Conservation (phyloP, 2,888 invertebrate genomes). For the Dysmachus trigonus region DNA sequence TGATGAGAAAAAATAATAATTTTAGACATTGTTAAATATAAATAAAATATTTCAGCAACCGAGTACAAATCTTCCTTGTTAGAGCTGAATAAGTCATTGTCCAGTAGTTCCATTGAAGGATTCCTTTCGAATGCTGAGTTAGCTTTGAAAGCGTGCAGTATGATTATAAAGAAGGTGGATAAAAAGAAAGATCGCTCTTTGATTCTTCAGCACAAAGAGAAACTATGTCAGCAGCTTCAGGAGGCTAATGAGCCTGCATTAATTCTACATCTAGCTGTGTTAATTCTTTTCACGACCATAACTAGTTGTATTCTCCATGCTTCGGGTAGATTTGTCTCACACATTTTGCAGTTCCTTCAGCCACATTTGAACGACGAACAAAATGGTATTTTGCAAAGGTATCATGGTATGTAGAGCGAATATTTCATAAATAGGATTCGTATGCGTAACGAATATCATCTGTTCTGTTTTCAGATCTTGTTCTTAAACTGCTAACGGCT, state of each 20-base stretch:
- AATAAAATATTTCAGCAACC: conserved; percentile 62
- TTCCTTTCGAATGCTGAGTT: conserved; percentile 80
- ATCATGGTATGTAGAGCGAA: conserved; percentile 73
- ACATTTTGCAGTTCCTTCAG: conserved; percentile 78
- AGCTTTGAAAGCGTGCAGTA: conserved; percentile 75
- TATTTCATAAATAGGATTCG: neutral
- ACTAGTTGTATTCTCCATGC: conserved; percentile 89
- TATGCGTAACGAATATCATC: neutral
- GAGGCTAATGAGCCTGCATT: conserved; percentile 80
- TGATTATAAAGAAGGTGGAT: conserved; percentile 87
- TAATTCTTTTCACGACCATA: conserved; percentile 81
- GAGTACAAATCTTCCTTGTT: conserved; percentile 74
- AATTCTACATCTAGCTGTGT: conserved; percentile 77
- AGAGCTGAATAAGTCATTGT: conserved; percentile 75
- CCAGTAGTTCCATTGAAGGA: conserved; percentile 77
- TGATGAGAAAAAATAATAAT: conserved; percentile 2
- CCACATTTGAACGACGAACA: conserved; percentile 74
- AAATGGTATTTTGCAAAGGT: conserved; percentile 71
- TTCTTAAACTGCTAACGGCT: conserved; percentile 70
- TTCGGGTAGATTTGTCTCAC: conserved; percentile 91
- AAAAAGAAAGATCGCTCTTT: conserved; percentile 86
- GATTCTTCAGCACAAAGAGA: conserved; percentile 82
- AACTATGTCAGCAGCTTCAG: conserved; percentile 80
- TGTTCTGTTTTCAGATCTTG: conserved; percentile 68
- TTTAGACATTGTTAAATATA: neutral